Base-by-base conservation (phyloP, 2,113 vertebrate species). In the Microcebus murinus region DNA sequence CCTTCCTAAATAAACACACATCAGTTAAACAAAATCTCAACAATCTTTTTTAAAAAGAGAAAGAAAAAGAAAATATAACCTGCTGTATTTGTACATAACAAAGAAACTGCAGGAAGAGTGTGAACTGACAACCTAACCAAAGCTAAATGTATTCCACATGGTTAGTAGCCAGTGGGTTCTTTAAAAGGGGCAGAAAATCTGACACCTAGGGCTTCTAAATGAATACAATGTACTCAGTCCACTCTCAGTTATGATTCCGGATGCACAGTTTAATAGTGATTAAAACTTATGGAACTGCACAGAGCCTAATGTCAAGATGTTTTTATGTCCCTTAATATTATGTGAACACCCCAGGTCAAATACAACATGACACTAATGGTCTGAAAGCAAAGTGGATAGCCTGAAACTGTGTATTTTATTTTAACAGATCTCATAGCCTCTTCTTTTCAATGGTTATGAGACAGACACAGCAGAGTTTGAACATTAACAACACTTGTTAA, bases 341-440 rank as follows among this genome's bases (percentile, higher is more conserved):
- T 63, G 76, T 88, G 87, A 97, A 93, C 94, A 96, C 71, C 67
- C 55, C n/a, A 93, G 94, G 92, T 97, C 97, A 98, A 98, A 93
- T 97, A 89, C 48, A 83, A 97, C 81, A 96, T 94, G 93, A 94
- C 94, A 86, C 36, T 91, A 93, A 95, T 84, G 68, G 67, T 91
- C 92, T 92, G 57, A 61, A 97, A 85, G 94, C 77, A 86, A 96
- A 96, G 76, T 52, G 45, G 68, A 81, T 79, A 70, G 55, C 92
- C 39, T 45, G 36, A 86, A 96, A 76, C 67, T 95, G 8, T 42
- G 76, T 83, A 12, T 70, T 98, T 96, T 63, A 88, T 71, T 91
- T 86, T 94, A 96, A 68, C 67, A 95, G 85, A 92, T 95, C 92
- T 95, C 91, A 85, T 11, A 76, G 93, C 94, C 91, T 67, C n/a